Evolutionary conservation across 2,888 invertebrate species (phyloP).

Genomic region (Allophyes oxyacanthae): DNA sequence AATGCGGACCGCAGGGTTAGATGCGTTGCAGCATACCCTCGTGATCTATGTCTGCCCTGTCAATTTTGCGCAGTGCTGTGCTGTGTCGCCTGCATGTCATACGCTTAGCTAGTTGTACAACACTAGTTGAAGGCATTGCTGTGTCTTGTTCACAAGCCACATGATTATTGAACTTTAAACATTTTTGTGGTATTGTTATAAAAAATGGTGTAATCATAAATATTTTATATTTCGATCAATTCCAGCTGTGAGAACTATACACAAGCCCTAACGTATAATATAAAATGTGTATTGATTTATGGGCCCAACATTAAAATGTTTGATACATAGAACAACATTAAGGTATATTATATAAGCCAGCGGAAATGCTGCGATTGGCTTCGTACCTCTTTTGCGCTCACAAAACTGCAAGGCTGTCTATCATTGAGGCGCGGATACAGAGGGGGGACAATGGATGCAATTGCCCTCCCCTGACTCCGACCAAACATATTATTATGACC

Average conservation of each 20-base stretch:
- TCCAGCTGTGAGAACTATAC: constrained; percentile 31
- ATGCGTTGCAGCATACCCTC: too few relatives aligned
- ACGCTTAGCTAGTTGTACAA: too few relatives aligned
- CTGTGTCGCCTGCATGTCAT: too few relatives aligned
- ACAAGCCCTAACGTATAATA: constrained; percentile 23
- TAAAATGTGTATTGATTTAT: constrained; percentile 13
- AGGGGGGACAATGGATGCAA: too few relatives aligned
- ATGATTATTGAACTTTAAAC: constrained; percentile 21
- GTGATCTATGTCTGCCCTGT: too few relatives aligned
- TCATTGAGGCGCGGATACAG: too few relatives aligned
- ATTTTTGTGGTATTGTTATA: constrained; percentile 45
- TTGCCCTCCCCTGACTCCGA: too few relatives aligned
- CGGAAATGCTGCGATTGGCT: constrained; percentile 4
- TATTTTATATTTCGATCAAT: constrained; percentile 29
- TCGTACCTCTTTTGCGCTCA: constrained; percentile 32
- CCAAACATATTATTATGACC: too few relatives aligned
- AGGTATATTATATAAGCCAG: constrained; percentile 39
- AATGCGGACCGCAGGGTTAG: too few relatives aligned
- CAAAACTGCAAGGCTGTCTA: not conserved
- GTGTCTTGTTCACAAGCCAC: too few relatives aligned
- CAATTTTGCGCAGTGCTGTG: too few relatives aligned
- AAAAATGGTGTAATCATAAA: constrained; percentile 22
- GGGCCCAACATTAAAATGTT: constrained; percentile 5
- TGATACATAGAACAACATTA: constrained; percentile 25
- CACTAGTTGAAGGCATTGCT: too few relatives aligned